A percentile compares a stretch with the other conserved stretches of the same genome.
Conservation (phyloP, 2,888 invertebrate genomes). For the Caenorhabditis panamensis region DNA sequence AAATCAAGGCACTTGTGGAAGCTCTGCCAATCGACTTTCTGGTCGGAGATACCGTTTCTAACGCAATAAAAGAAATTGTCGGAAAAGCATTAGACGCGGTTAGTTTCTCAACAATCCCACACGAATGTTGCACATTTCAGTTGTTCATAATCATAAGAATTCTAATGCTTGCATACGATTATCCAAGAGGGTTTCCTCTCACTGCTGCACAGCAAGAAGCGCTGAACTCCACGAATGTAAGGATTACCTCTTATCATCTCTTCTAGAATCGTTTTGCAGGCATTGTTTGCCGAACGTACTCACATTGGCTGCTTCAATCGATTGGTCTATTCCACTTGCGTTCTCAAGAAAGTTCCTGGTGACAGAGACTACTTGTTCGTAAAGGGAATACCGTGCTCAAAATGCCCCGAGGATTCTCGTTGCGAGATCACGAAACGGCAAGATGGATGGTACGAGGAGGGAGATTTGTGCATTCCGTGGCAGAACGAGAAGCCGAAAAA, state of each 20-base stretch:
- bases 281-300: not conserved
- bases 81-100: not conserved
- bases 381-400: not conserved
- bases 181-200: not conserved
- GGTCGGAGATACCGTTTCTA: not conserved
- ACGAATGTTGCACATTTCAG: not conserved
- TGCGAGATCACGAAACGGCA: not conserved
- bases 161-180: not conserved
- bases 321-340: not conserved
- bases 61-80: not conserved
- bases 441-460: conserved; percentile 7
- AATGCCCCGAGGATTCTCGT: not conserved
- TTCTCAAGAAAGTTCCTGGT: not conserved
- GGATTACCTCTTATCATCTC: too few relatives aligned
- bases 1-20: not conserved
- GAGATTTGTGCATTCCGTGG: conserved; percentile 1
- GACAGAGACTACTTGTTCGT: not conserved
- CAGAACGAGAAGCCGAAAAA: conserved; percentile 1
- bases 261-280: too few relatives aligned
- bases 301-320: conserved; percentile 2
- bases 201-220: too few relatives aligned
- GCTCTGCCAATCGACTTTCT: not conserved
- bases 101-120: not conserved
- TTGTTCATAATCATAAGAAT: not conserved
- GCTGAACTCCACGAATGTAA: too few relatives aligned